A percentile compares a stretch with the other conserved stretches of the same genome.
phyloP scores from a whole-genome alignment of 92 coral and sea anemone species.

The Umimayanthus kanabou region DNA sequence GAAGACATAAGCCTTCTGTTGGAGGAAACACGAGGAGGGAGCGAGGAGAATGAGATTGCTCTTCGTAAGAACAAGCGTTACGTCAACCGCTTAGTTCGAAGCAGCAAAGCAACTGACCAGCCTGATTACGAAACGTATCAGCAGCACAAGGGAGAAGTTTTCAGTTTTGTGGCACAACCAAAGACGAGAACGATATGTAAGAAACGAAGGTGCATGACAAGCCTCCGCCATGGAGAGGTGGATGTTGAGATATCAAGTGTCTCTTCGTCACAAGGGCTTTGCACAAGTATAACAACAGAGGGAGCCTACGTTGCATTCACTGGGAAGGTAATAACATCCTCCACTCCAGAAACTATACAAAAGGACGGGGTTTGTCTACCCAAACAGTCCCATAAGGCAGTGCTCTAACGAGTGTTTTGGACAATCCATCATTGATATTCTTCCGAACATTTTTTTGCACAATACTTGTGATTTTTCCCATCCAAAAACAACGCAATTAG shows the following conservation, averaged over 20 bases:
- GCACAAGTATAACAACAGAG: background rate
- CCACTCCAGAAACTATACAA: too few species aligned
- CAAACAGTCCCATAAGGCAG: too few species aligned
- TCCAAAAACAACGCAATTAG: too few species aligned
- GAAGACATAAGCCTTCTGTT: background rate
- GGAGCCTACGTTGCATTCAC: background rate
- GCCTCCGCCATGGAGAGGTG: background rate
- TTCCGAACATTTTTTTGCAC: too few species aligned
- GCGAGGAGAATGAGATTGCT: background rate
- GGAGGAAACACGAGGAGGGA: background rate
- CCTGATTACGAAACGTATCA: background rate
- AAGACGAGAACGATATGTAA: background rate
- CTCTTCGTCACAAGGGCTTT: background rate
- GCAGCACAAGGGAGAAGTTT: background rate
- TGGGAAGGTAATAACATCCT: background rate
- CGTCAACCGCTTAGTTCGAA: background rate
- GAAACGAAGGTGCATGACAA: background rate
- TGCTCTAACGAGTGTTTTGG: too few species aligned
- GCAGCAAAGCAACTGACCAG: background rate
- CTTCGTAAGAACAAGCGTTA: background rate
- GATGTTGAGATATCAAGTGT: background rate
- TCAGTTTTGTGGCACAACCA: background rate
- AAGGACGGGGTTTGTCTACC: too few species aligned
- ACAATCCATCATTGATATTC: too few species aligned
- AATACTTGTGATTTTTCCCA: too few species aligned